phyloP scores from a whole-genome alignment of 2,797 vertebrate genomes.

The Argya squamiceps region DNA sequence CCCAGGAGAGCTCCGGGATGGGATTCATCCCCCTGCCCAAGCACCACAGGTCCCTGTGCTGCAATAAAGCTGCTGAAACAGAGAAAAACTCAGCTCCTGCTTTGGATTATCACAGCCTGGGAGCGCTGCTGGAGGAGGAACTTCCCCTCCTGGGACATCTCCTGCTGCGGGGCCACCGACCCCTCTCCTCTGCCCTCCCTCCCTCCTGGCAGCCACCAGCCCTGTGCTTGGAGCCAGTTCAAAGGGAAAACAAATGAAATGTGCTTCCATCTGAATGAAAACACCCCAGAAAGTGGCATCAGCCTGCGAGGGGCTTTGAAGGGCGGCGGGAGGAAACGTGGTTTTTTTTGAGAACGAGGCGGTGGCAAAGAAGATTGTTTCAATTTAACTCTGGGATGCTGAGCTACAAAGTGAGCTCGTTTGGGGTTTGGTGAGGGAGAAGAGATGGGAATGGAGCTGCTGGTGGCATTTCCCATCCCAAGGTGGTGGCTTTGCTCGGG shows the following conservation, averaged over 20 bases:
- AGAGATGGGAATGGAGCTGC: not conserved
- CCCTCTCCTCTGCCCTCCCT: not conserved
- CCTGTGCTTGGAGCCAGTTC: not conserved
- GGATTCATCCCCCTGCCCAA: not conserved
- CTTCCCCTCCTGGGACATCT: not conserved
- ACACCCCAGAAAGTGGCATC: not conserved
- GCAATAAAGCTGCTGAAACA: not conserved
- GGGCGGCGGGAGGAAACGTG: not conserved
- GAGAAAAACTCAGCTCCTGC: not conserved
- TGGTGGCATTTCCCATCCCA: not conserved
- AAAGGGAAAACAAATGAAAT: not conserved
- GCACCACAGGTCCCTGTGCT: accelerated
- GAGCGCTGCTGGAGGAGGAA: not conserved
- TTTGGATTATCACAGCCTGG: not conserved
- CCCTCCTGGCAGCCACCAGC: not conserved
- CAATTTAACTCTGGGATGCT: not conserved
- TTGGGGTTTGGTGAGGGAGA: not conserved
- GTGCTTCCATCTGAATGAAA: not conserved
- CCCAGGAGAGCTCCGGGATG: accelerated
- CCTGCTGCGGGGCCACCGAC: not conserved
- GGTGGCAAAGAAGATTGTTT: not conserved
- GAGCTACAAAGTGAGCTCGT: not conserved
- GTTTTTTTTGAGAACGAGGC: not conserved
- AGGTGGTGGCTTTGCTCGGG: not conserved
- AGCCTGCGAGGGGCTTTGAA: not conserved